These are phyloP conservation scores for Manduca sexta DNA, from an alignment of 1,140 invertebrate genomes.

Conservation along the genomic window DNA sequence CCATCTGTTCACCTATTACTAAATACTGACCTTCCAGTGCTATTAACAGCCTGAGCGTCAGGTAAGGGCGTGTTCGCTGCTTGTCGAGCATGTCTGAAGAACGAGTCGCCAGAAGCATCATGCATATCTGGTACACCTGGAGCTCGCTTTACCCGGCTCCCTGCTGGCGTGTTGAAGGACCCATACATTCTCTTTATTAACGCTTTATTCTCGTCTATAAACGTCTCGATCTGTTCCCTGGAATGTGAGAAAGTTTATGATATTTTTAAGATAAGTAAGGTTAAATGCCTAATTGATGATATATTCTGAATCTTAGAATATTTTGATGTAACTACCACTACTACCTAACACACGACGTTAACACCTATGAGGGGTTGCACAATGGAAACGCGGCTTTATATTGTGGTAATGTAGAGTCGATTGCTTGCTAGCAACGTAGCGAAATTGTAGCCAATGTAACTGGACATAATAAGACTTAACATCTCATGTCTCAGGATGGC, in stretches of 20 bases:
- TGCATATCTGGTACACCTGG: constrained; percentile 73
- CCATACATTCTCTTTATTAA: constrained; percentile 94
- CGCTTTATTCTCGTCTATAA: constrained; percentile 95
- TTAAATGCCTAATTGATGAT: too few species aligned
- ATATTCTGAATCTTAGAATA: too few species aligned
- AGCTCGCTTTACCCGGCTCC: constrained; percentile 66
- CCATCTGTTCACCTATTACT: too few species aligned
- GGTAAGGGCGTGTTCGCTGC: constrained; percentile 57
- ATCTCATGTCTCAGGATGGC: too few species aligned
- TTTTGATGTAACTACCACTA: too few species aligned
- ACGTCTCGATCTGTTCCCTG: constrained; percentile 91
- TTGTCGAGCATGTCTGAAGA: constrained; percentile 51
- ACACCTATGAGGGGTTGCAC: too few species aligned
- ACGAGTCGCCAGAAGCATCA: constrained; percentile 45
- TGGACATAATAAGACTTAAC: too few species aligned
- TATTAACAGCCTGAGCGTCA: constrained; percentile 84
- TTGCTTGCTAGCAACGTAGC: too few species aligned
- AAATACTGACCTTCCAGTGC: constrained; percentile 79
- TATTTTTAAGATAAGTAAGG: neutral
- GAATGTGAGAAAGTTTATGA: constrained; percentile 34
- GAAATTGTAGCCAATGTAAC: too few species aligned
- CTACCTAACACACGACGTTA: too few species aligned
- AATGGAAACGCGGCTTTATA: too few species aligned
- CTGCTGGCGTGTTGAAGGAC: constrained; percentile 79
- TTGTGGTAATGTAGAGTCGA: too few species aligned